Evolutionary conservation across 2,888 invertebrate genomes (phyloP), one percentile per base, ranked within the genome.

Genomic region (Cryptocheilus praepositus): DNA sequence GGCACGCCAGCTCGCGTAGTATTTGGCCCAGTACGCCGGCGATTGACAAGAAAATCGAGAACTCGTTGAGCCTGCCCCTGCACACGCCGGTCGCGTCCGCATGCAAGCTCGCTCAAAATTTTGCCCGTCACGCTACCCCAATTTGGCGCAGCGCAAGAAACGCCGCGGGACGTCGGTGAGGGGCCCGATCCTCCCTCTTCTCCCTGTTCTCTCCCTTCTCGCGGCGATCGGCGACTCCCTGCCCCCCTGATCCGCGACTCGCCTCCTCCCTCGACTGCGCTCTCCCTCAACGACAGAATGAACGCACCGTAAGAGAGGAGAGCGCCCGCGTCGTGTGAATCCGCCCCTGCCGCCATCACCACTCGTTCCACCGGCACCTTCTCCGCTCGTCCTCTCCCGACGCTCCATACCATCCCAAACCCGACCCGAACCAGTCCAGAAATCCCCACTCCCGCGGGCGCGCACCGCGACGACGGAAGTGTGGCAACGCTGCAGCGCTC

Each of bases 401-500:
- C 70, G 67, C 67, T 76, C 75, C 74, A 67, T 11, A 36, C 74
- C 77, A 74, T 71, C 81, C 81, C 79, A 79, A 80, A 79, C 74
- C 79, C 80, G 81, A 79, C 74, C 79, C 80, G 81, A 84, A 82
- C 85, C 83, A 84, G 81, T 83, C 81, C 81, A 82, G 83, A 83
- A 81, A 82, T 81, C 83, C 83, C 83, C 82, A 77, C 84, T 81
- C 71, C n/a, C 66, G 75, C 43, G 71, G 59, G 62, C 71, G 73
- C 61, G 76, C 70, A 68, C 72, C 71, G 76, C 79, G 74, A 80
- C 83, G 80, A 79, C 82, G 84, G 84, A 86, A 87, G 85, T 84
- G 84, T 85, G 89, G 88, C 87, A 87, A 87, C 87, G 83, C 79
- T 79, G 87, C 86, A 81, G 76, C 83, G 61, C 66, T 78, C 81